Evolutionary conservation across 1,140 invertebrate species (phyloP), one percentile per base, ranked within the genome.

Genomic region (Laodelphax striatellus): DNA sequence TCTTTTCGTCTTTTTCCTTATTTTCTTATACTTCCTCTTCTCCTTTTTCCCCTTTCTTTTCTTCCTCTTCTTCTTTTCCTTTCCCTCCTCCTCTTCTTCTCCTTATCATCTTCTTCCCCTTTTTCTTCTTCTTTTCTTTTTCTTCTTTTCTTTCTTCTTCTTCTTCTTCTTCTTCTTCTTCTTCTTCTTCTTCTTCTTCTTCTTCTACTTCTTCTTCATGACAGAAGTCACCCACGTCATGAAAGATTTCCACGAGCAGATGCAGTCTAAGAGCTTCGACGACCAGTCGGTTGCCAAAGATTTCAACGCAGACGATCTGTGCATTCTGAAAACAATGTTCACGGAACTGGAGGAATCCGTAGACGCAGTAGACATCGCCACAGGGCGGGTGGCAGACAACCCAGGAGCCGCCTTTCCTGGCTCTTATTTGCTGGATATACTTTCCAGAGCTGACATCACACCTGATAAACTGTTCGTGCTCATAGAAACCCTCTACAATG

Each of bases 291-390:
- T 69, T 43, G 68, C 79, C 16, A 86, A 82, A 74, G 88, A 92
- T 73, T 91, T 93, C 69, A 85, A 81, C 11, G 70, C 85, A 8
- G 85, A 92, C 60, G 89, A 94, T 66, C 74, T 94, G 5, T 83
- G 80, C 63, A 72, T 82, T 50, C 73, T 92, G 14, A 94, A 93
- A 76, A 78, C 82, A 66, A 85, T 90, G 73, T 82, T 95, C 63
- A 70, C 91, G 9, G 79, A 84, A 61, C 73, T 94, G 38, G 92
- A 94, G 73, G 84, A 87, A 70, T 80, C 79, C 24, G 74, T 95
- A 41, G 90, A 94, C 75, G 77, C 75, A 31, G 34, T 62, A 1
- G 28, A 42, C 42, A 16, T 28, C 1, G 14, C 13, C 16, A n/a
- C 41, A 1, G 42, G 38, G 10, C 41, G 50, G 14, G 46, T 19